Base-by-base conservation (phyloP, 1,140 invertebrate genomes). In the Nasonia longicornis region DNA sequence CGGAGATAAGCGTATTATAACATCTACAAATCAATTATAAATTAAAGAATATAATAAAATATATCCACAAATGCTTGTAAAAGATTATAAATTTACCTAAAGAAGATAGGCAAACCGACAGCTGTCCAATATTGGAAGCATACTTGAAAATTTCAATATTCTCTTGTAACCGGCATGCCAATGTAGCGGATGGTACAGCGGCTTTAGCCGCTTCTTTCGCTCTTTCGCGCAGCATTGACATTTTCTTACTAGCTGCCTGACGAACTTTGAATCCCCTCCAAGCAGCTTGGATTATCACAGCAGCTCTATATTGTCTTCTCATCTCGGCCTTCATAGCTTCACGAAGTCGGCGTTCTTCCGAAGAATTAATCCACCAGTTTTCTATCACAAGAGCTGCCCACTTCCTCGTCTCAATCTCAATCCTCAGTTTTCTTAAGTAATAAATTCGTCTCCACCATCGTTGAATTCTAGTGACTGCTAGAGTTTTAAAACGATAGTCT, bases 251-350 rank as follows among this genome's bases (percentile, higher is more conserved):
- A 29, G 89, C 78, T 3, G 83, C 84, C 42, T 87, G 84, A 12
- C 94, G 91, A 20, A 91, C 87, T 20, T 79, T 86, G 84, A 93
- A 92, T 2, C 94, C 94, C 77, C 92, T 92, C 92, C 93, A 95
- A n/a, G 91, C 83, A 20, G 93, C 89, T 91, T 95, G 94, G 82
- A 95, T 95, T 83, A 91, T 92, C 0, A 88, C 90, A 35, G 93
- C 94, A 2, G 94, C 93, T n/a, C 48, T 26, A 11, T 73, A 29
- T 58, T 79, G 71, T 80, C 87, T 91, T 70, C 16, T 2, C 29
- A 77, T 20, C 52, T 92, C 87, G 2, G 85, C 84, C 71, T 87
- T 88, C 81, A 91, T 85, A 63, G 90, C 85, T 80, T 92, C 88
- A 76, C 87, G 88, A 64, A 90, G 86, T 85, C 92, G 91, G 7